Percentiles rank a stretch among this genome's conserved stretches.
Evolutionary conservation across 2,888 invertebrate species (phyloP).

Genomic region (Ochropleura leucogaster): DNA sequence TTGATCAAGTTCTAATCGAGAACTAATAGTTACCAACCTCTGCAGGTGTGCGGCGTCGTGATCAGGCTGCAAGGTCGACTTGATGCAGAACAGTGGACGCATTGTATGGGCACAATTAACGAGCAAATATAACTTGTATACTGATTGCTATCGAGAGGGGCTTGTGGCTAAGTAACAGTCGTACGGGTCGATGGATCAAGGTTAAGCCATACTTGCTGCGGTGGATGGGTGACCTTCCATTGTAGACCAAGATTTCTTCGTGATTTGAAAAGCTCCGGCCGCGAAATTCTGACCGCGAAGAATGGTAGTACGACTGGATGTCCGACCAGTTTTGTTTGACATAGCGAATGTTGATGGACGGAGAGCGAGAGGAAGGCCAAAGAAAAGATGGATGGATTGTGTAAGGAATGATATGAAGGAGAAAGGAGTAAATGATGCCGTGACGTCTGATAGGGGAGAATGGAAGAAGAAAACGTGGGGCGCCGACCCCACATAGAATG

Average conservation of each 20-base stretch:
- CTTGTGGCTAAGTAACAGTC: constrained; percentile 27
- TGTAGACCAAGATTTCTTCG: neutral
- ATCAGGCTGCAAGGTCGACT: constrained; percentile 79
- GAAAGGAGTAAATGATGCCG: no score
- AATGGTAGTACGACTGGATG: neutral
- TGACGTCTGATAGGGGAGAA: no score
- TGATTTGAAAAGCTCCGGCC: neutral
- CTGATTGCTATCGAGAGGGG: constrained; percentile 46
- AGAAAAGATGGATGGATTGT: no score
- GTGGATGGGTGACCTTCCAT: neutral
- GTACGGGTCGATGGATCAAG: constrained; percentile 16
- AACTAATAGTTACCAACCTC: constrained; percentile 45
- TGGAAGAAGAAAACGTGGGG: no score
- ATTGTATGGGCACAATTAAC: constrained; percentile 75
- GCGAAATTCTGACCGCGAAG: neutral
- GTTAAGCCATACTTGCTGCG: constrained; percentile 1
- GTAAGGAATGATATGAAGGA: no score
- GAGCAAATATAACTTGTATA: constrained; percentile 66
- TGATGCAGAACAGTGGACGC: constrained; percentile 66
- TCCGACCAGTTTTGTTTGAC: neutral
- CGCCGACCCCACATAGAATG: no score
- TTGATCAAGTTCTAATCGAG: constrained; percentile 46
- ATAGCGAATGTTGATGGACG: no score
- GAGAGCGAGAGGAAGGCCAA: no score
- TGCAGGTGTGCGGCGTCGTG: constrained; percentile 80